Evolutionary conservation across 2,888 invertebrate species (phyloP).

Genomic region (Dasypolia templi): DNA sequence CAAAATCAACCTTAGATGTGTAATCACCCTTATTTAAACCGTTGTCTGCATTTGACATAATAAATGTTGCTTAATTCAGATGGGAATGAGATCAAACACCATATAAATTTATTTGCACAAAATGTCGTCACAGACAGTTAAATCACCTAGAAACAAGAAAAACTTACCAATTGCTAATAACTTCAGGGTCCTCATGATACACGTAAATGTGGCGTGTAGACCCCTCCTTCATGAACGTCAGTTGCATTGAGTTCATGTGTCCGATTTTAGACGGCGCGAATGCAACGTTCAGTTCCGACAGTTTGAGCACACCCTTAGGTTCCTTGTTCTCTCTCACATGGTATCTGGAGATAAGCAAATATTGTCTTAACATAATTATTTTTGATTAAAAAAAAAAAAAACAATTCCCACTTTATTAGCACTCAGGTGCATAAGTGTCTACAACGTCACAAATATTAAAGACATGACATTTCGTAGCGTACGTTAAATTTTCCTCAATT

Average conservation of each 20-base stretch:
- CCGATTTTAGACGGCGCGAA: conserved; percentile 96
- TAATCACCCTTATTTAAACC: too few species aligned
- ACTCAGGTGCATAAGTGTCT: conserved; percentile 18
- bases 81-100: too few species aligned
- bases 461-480: background rate
- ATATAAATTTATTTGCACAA: background rate
- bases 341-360: conserved; percentile 84
- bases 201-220: conserved; percentile 96
- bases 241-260: conserved; percentile 95
- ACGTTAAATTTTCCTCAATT: background rate
- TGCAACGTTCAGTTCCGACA: conserved; percentile 95
- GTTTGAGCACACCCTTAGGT: conserved; percentile 95
- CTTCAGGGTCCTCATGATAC: conserved; percentile 96
- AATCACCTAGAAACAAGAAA: too few species aligned
- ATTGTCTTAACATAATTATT: background rate
- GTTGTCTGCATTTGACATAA: too few species aligned
- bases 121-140: background rate
- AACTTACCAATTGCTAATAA: conserved; percentile 94
- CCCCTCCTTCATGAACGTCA: conserved; percentile 96
- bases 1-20: too few species aligned
- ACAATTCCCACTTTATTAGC: conserved; percentile 2
- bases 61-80: too few species aligned
- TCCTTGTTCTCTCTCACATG: conserved; percentile 94
- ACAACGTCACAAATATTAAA: background rate
- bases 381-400: too few species aligned